Conservation (phyloP, 2,113 vertebrate species). For the Athene noctua region DNA sequence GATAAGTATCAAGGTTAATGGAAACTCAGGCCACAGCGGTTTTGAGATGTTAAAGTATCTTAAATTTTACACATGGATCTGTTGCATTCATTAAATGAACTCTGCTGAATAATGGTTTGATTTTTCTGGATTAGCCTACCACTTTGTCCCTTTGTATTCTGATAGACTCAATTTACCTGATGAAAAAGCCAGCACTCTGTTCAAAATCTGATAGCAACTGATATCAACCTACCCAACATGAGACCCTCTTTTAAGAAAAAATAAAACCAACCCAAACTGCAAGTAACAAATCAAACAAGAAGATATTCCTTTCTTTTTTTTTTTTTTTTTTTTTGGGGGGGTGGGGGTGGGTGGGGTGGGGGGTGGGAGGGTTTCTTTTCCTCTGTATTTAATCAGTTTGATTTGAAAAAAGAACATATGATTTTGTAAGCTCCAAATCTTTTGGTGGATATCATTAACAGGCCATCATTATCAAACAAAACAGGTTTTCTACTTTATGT, state of each 20-base stretch:
- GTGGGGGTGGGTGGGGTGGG: no score
- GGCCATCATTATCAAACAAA: neutral
- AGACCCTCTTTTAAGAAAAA: neutral
- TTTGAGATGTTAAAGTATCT: neutral
- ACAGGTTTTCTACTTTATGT: neutral
- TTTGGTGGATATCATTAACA: neutral
- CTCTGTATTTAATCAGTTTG: neutral
- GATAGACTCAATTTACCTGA: neutral
- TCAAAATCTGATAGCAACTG: neutral
- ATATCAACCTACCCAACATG: neutral
- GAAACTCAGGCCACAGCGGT: neutral
- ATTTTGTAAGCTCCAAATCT: neutral
- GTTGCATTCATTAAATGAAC: neutral
- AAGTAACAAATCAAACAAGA: neutral
- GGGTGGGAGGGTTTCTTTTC: neutral
- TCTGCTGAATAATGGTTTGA: neutral
- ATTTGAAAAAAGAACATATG: neutral
- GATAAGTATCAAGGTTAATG: neutral
- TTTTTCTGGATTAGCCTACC: neutral
- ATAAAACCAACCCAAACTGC: neutral
- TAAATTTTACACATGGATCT: neutral
- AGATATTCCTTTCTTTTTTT: no score
- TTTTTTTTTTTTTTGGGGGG: no score
- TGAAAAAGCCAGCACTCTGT: neutral
- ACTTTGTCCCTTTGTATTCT: neutral